phyloP scores from a whole-genome alignment of 2,888 invertebrate species.

The Tethea ocularis region DNA sequence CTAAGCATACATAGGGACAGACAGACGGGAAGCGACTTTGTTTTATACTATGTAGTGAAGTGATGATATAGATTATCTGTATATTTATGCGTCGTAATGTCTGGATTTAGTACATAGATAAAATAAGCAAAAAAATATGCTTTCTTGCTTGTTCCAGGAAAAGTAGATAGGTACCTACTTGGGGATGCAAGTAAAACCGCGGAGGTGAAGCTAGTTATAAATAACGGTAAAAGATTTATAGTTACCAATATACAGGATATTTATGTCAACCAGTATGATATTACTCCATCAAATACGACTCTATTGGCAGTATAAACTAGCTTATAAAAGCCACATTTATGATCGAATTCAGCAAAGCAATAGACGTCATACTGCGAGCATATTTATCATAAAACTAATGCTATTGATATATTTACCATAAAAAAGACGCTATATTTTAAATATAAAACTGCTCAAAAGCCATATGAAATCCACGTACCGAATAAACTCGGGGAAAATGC shows the following conservation, averaged over 20 bases:
- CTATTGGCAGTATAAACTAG: neutral
- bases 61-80: no score
- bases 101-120: no score
- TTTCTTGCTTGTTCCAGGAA: no score
- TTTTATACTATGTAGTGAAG: no score
- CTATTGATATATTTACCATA: neutral
- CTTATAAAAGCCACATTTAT: neutral
- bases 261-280: neutral
- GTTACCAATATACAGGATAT: neutral
- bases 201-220: no score
- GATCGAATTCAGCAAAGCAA: neutral
- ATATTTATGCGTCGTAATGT: no score
- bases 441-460: no score
- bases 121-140: no score
- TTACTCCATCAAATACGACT: neutral
- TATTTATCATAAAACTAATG: neutral
- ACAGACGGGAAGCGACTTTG: no score
- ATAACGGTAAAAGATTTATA: neutral
- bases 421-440: neutral
- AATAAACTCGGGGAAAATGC: neutral
- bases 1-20: no score
- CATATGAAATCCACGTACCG: neutral
- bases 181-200: no score
- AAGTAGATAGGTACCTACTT: no score
- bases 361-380: slow-evolving; percentile 2